Percentiles rank a stretch among this genome's conserved stretches.
These are phyloP conservation scores for Tichodroma muraria DNA, from an alignment of 2,113 vertebrate species.

Conservation along the genomic window DNA sequence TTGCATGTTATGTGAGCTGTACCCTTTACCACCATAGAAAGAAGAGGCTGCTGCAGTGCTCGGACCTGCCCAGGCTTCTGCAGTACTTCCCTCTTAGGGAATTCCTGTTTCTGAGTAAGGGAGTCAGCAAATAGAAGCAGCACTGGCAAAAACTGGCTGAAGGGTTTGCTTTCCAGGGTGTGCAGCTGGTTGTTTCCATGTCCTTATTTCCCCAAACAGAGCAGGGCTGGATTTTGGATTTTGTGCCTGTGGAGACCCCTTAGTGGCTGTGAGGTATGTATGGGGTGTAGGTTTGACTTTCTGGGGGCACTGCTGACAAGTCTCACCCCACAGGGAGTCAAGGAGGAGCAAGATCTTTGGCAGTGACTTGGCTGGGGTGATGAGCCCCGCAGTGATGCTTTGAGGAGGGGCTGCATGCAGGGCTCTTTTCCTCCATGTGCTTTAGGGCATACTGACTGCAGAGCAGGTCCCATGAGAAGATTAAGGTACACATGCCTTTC, in stretches of 20 bases:
- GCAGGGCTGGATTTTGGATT: background rate
- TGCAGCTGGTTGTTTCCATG: background rate
- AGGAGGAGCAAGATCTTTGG: background rate
- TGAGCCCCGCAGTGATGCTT: background rate
- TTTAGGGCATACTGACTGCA: background rate
- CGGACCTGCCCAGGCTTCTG: rapidly evolving
- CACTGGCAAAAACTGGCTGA: background rate
- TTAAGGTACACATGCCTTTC: background rate
- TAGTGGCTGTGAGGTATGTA: background rate
- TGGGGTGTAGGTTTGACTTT: background rate
- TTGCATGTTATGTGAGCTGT: background rate
- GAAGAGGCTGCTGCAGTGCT: background rate
- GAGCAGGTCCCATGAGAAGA: background rate
- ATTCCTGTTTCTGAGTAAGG: background rate
- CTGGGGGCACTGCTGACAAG: rapidly evolving
- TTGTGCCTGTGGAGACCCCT: background rate
- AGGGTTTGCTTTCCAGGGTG: background rate
- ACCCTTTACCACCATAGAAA: background rate
- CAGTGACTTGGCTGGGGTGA: background rate
- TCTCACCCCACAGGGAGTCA: background rate
- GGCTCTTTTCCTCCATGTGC: background rate
- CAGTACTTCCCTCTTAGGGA: background rate
- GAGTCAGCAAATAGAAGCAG: background rate
- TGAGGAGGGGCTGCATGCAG: background rate
- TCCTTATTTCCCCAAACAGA: background rate